Percentiles rank a stretch among this genome's conserved stretches.
phyloP scores from a whole-genome alignment of 2,888 invertebrate genomes.

The Eristalis tenax region DNA sequence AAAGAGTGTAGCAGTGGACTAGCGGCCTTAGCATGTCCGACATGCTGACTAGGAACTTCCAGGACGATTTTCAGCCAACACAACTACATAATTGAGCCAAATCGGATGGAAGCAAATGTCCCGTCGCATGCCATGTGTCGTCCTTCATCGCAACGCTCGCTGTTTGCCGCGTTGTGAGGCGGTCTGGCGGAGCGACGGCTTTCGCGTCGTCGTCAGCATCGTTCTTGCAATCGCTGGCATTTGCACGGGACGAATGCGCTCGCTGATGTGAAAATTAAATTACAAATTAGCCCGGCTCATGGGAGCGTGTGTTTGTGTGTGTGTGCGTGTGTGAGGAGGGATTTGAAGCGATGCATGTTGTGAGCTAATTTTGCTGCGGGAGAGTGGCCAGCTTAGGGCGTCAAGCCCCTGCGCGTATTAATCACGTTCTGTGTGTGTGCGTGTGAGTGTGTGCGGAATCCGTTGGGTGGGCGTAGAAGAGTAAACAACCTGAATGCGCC shows the following conservation, averaged over 20 bases:
- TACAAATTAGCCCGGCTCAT: constrained; percentile 60
- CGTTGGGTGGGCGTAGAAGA: constrained; percentile 33
- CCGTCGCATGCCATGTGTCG: constrained; percentile 38
- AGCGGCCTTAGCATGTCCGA: constrained; percentile 49
- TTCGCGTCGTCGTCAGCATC: neutral
- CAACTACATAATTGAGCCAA: constrained; percentile 58
- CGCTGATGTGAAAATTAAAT: constrained; percentile 61
- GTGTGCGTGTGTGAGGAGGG: neutral
- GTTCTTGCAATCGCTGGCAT: constrained; percentile 28
- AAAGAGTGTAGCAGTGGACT: constrained; percentile 56
- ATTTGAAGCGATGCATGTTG: constrained; percentile 49
- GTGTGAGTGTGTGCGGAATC: neutral
- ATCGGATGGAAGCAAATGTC: constrained; percentile 60
- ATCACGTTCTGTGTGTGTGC: constrained; percentile 27
- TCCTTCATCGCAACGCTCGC: neutral
- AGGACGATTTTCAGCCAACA: constrained; percentile 43
- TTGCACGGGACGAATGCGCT: constrained; percentile 32
- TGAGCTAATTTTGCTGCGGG: constrained; percentile 53
- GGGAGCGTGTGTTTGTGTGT: neutral
- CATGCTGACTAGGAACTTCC: constrained; percentile 60
- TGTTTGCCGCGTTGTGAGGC: neutral
- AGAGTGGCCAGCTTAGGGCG: constrained; percentile 25
- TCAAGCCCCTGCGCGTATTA: constrained; percentile 51
- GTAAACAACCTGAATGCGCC: constrained; percentile 49
- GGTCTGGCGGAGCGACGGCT: neutral